Evolutionary conservation across 2,113 vertebrate genomes (phyloP), one percentile per base, ranked within the genome.

Genomic region (Corvus hawaiiensis): DNA sequence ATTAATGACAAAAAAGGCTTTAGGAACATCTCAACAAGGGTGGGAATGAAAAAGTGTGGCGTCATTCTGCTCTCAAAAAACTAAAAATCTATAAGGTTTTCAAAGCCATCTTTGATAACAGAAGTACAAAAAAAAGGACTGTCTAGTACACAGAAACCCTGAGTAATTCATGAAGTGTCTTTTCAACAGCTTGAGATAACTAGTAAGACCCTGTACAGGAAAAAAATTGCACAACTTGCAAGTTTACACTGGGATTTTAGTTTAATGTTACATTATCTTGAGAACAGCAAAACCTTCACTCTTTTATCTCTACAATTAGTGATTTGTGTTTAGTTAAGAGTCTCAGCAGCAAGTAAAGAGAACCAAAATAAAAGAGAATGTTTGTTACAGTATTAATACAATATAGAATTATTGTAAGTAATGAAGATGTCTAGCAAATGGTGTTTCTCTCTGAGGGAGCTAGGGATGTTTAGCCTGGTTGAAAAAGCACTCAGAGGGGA

Each of bases 111-210:
- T 76, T 67, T 52, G 37, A 48, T 28, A 43, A 56, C 1, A 62
- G n/a, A 66, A 66, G 2, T 16, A 49, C 2, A 43, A 18, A 3
- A 41, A 54, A 88, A 44, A n/a, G 8, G 5, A 44, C 22, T 33
- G 2, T 41, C 28, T 69, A 51, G 43, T 33, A 26, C 2, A 30
- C 11, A 21, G 16, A 55, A 75, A 61, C 27, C 5, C 35, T 2
- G 1, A 71, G 5, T 6, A 71, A n/a, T 5, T 20, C 0, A 43
- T 20, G 9, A 84, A 66, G 33, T 2, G 1, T 46, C 9, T 75
- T 75, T 74, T 61, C 21, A 66, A 55, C 33, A 61, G 5, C 16
- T 37, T 61, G 37, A 44, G 35, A 13, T 51, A 87, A 41, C 28
- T n/a, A 14, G 4, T 66, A 64, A 55, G 8, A 51, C 17, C 24